A percentile compares a stretch with the other conserved stretches of the same genome.
Conservation (phyloP, 2,888 invertebrate genomes). For the Caenorhabditis sp. region DNA sequence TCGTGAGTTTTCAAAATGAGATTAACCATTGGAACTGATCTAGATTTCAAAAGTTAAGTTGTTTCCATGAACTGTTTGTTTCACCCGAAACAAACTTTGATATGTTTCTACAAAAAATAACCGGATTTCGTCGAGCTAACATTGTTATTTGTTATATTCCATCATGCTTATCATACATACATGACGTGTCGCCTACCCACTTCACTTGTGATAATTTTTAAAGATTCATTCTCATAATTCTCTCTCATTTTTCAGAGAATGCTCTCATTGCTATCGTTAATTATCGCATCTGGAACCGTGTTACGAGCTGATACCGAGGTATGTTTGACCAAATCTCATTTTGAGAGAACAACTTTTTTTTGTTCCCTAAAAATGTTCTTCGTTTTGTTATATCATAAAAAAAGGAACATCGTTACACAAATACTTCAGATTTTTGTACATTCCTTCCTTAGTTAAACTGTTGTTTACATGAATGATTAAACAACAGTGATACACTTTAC, state of each 20-base stretch:
- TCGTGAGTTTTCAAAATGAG: no score
- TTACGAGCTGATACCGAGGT: constrained; percentile 68
- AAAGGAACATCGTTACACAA: constrained; percentile 10
- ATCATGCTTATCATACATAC: background rate
- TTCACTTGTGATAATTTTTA: background rate
- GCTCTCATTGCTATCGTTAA: constrained; percentile 67
- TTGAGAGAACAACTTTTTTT: constrained; percentile 3
- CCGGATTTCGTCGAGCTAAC: constrained; percentile 2
- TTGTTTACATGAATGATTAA: background rate
- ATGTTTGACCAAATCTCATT: background rate
- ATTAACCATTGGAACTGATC: no score
- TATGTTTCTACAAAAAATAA: background rate
- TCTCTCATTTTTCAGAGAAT: constrained; percentile 29
- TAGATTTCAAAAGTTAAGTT: background rate
- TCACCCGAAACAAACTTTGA: no score
- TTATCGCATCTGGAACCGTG: constrained; percentile 69
- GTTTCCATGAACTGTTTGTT: background rate
- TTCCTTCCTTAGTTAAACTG: background rate
- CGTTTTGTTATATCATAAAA: no score
- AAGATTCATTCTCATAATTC: background rate
- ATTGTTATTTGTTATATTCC: background rate
- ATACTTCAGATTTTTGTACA: constrained; percentile 5
- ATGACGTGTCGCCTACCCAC: background rate
- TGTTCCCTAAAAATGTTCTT: constrained; percentile 2
- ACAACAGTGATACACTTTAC: background rate